Base-by-base conservation (phyloP, 1,140 invertebrate species). In the Atta texana region DNA sequence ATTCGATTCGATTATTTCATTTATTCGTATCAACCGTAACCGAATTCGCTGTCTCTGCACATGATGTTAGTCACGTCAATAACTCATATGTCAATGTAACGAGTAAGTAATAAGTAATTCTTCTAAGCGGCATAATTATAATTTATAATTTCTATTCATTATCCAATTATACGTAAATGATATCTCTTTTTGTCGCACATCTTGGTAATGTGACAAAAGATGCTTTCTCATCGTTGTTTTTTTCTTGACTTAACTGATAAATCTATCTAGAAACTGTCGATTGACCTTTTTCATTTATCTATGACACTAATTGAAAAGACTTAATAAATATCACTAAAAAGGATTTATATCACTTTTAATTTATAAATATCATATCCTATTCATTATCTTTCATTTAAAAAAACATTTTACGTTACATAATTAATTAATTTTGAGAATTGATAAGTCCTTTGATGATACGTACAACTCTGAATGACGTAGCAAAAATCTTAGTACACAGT, bases 141-240 rank as follows among this genome's bases (percentile, higher is more conserved):
- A n/a, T 88, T 82, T 86, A 90, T 90, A 90, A 90, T 90, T 90
- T 39, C 59, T 74, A 69, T 75, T 69, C 78, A 72, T 86, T 59
- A 51, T 68, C 53, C 57, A 63, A 86, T 90, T 80, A 39, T 49
- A 57, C 55, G 49, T 86, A 53, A 81, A 87, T 18, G 44, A 21
- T 21, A 10, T 16, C 12, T 68, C 39, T 14, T 31, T 63, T 24
- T 34, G 10, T 61, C 21, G 55, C n/a, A 31, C 16, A 49, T 72
- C 68, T 49, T 4, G 24, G 24, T 61, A 72, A 34, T 59, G 44
- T 16, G 51, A 28, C 12, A 34, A 57, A 51, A 57, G 7, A 0
- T 7, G 31, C 3, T 6, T 34, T 31, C 5, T 85, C 31, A 61
- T 59, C 59, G 8, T 72, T n/a, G 3, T 53, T 66, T 49, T 69